A percentile compares a stretch with the other conserved stretches of the same genome.
phyloP scores from a whole-genome alignment of 2,888 invertebrate species.

The Arge pagana region DNA sequence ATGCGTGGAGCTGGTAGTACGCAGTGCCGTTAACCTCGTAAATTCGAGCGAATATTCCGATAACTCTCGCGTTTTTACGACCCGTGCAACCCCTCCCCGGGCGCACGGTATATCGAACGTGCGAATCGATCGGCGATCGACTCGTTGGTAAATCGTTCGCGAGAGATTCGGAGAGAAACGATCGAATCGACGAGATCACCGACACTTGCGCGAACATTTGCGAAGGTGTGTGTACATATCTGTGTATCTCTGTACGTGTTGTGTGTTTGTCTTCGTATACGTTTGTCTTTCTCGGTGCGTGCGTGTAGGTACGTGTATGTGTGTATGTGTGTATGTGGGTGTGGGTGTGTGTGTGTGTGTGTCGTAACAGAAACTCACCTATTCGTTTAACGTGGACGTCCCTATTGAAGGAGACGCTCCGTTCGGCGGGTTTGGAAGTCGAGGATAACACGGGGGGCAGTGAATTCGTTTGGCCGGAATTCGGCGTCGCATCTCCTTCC shows the following conservation, averaged over 20 bases:
- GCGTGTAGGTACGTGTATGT: too few relatives aligned
- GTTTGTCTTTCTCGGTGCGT: too few relatives aligned
- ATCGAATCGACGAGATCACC: conserved; percentile 13
- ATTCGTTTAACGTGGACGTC: conserved; percentile 90
- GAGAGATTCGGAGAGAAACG: neutral
- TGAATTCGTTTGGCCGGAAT: conserved; percentile 35
- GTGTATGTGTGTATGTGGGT: too few relatives aligned
- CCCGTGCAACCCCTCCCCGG: too few relatives aligned
- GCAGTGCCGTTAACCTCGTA: conserved; percentile 6
- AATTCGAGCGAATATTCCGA: conserved; percentile 7
- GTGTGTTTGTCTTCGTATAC: too few relatives aligned
- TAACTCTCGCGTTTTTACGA: too few relatives aligned
- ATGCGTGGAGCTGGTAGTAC: conserved; percentile 21
- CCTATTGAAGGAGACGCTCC: conserved; percentile 84
- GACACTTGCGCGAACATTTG: conserved; percentile 16
- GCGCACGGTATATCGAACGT: too few relatives aligned
- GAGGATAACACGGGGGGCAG: conserved; percentile 40
- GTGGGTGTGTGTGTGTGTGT: too few relatives aligned
- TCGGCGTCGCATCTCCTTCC: conserved; percentile 33
- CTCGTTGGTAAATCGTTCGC: too few relatives aligned
- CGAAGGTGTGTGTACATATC: too few relatives aligned
- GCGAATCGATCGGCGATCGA: too few relatives aligned
- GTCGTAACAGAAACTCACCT: conserved; percentile 73
- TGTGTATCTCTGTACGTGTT: too few relatives aligned
- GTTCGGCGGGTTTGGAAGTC: conserved; percentile 62